Evolutionary conservation across 2,888 invertebrate genomes (phyloP).

Genomic region (Harpalus rubripes): DNA sequence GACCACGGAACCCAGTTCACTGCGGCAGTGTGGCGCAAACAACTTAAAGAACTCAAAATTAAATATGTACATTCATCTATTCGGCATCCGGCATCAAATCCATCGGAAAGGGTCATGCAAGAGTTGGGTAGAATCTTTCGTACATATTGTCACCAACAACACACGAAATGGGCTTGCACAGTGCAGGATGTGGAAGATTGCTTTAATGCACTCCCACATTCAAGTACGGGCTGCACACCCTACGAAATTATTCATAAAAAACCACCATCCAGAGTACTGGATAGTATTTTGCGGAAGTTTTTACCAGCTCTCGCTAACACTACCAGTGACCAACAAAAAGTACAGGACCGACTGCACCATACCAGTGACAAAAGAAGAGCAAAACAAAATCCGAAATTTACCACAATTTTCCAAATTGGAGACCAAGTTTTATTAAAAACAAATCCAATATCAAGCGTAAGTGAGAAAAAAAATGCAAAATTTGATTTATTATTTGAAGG

Average conservation of each 20-base stretch:
- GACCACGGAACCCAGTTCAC: slow-evolving; percentile 64
- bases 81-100: slow-evolving; percentile 59
- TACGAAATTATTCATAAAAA: not conserved
- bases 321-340: no score
- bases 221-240: slow-evolving; percentile 55
- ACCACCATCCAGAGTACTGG: not conserved
- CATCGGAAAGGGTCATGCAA: slow-evolving; percentile 43
- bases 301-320: no score
- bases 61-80: slow-evolving; percentile 54
- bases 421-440: no score
- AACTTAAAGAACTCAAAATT: not conserved
- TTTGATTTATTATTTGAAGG: no score
- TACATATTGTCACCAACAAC: not conserved
- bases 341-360: no score
- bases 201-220: slow-evolving; percentile 30
- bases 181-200: slow-evolving; percentile 21
- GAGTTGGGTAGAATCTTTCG: slow-evolving; percentile 36
- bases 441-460: no score
- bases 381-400: no score
- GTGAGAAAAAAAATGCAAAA: no score
- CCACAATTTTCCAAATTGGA: no score
- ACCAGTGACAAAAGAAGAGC: no score
- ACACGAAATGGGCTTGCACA: not conserved
- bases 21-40: slow-evolving; percentile 11
- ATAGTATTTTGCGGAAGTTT: not conserved